A percentile compares a stretch with the other conserved stretches of the same genome.
phyloP scores from a whole-genome alignment of 2,113 vertebrate species.

The Redunca redunca region DNA sequence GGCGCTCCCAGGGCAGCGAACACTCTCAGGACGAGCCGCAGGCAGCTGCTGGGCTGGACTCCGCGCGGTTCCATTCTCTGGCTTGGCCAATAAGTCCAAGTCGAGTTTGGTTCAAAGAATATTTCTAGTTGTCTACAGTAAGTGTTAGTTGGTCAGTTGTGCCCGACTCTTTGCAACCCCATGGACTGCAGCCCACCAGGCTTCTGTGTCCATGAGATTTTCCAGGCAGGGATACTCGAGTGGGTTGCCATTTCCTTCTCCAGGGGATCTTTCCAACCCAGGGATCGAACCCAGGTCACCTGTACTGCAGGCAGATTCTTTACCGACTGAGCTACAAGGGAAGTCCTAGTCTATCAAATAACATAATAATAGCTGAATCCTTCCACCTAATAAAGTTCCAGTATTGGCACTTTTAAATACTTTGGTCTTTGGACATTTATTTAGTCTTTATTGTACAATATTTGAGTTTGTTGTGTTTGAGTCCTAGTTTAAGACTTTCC shows the following conservation, averaged over 20 bases:
- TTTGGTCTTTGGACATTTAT: neutral
- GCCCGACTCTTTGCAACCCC: too few species aligned
- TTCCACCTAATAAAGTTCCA: neutral
- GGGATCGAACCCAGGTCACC: too few species aligned
- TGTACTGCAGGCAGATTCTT: too few species aligned
- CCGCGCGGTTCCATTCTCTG: accelerated
- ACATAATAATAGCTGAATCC: neutral
- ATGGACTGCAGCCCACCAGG: too few species aligned
- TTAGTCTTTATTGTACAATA: neutral
- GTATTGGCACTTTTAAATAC: neutral
- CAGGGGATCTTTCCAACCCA: too few species aligned
- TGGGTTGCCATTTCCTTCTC: too few species aligned
- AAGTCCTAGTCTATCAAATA: neutral
- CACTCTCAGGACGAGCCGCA: accelerated
- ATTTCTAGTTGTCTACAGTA: neutral
- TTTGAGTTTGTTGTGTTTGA: neutral
- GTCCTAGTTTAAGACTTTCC: neutral
- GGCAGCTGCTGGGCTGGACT: accelerated
- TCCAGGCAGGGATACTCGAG: too few species aligned
- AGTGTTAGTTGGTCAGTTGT: too few species aligned
- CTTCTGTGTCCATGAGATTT: too few species aligned
- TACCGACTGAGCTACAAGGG: too few species aligned
- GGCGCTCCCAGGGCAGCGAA: accelerated
- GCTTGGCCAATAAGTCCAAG: neutral
- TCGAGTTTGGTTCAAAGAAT: neutral